These are phyloP conservation scores for Drosophila bocqueti DNA, from an alignment of 1,140 invertebrate species.

Conservation along the genomic window DNA sequence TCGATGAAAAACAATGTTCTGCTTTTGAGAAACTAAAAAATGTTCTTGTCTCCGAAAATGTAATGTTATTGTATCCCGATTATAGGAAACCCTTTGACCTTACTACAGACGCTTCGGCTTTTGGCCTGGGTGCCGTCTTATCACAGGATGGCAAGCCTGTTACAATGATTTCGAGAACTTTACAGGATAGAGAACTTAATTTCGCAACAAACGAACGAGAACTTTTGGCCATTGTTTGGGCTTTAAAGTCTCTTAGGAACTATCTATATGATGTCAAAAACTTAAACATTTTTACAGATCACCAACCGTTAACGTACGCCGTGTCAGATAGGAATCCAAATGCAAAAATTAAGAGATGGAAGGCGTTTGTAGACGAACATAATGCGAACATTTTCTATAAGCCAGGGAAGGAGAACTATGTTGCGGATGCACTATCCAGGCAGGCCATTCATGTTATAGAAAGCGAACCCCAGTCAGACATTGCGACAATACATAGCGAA, in stretches of 20 bases:
- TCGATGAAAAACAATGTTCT: too few species aligned
- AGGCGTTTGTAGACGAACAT: conserved; percentile 14
- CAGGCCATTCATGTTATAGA: too few species aligned
- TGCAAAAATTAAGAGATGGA: conserved; percentile 3
- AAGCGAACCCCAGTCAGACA: too few species aligned
- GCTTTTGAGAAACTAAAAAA: too few species aligned
- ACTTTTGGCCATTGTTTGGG: neutral
- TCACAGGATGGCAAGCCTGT: neutral
- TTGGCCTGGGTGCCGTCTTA: neutral
- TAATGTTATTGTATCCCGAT: too few species aligned
- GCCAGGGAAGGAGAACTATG: too few species aligned
- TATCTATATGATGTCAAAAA: neutral
- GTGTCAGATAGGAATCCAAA: conserved; percentile 3
- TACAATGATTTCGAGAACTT: neutral
- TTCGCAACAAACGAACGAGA: conserved; percentile 4
- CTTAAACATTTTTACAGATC: neutral
- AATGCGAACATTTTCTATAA: conserved; percentile 8
- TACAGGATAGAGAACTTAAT: neutral
- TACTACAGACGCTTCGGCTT: too few species aligned
- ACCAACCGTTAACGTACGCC: conserved; percentile 16
- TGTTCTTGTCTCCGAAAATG: too few species aligned
- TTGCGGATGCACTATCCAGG: too few species aligned
- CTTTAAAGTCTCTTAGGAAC: neutral
- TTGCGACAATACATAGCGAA: too few species aligned
- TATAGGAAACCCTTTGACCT: too few species aligned